Conservation (phyloP, 2,113 vertebrate species). For the Pseudorhombus dupliciocellatus region DNA sequence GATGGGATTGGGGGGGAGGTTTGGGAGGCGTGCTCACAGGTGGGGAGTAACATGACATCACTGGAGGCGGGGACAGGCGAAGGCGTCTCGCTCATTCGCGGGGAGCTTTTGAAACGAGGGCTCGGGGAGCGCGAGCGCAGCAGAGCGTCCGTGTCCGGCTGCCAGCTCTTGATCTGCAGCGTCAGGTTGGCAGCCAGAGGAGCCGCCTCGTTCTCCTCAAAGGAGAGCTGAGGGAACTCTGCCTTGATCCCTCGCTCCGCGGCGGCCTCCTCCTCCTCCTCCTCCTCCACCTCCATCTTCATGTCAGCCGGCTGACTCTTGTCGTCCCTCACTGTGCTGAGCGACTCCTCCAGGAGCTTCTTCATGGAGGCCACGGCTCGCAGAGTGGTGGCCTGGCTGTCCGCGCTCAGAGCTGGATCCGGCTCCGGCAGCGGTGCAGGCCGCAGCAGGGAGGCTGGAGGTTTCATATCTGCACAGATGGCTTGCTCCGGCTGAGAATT, state of each 20-base stretch:
- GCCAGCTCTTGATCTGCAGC: slow-evolving; percentile 56
- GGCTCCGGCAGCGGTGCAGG: slow-evolving; percentile 55
- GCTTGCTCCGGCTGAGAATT: slow-evolving; percentile 46
- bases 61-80: slow-evolving; percentile 15
- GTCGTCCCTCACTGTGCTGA: slow-evolving; percentile 69
- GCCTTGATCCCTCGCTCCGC: slow-evolving; percentile 44
- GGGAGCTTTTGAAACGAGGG: slow-evolving; percentile 16
- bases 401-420: slow-evolving; percentile 58
- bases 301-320: slow-evolving; percentile 29
- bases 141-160: slow-evolving; percentile 22
- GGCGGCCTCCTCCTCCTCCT: slow-evolving; percentile 35
- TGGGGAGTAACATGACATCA: not conserved
- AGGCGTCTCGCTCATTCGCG: not conserved
- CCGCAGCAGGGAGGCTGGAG: slow-evolving; percentile 37
- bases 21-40: slow-evolving; percentile 37
- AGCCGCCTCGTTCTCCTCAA: slow-evolving; percentile 29
- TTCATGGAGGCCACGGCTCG: slow-evolving; percentile 83
- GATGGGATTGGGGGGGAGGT: slow-evolving; percentile 6
- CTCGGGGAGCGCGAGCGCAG: not conserved
- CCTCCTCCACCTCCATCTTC: slow-evolving; percentile 41
- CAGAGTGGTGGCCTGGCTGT: slow-evolving; percentile 78
- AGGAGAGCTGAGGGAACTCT: slow-evolving; percentile 30
- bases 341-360: slow-evolving; percentile 81
- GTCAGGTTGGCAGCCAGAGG: slow-evolving; percentile 46
- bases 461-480: slow-evolving; percentile 67